phyloP scores from a whole-genome alignment of 2,888 invertebrate genomes.

The Cataglyphis altisquamis region DNA sequence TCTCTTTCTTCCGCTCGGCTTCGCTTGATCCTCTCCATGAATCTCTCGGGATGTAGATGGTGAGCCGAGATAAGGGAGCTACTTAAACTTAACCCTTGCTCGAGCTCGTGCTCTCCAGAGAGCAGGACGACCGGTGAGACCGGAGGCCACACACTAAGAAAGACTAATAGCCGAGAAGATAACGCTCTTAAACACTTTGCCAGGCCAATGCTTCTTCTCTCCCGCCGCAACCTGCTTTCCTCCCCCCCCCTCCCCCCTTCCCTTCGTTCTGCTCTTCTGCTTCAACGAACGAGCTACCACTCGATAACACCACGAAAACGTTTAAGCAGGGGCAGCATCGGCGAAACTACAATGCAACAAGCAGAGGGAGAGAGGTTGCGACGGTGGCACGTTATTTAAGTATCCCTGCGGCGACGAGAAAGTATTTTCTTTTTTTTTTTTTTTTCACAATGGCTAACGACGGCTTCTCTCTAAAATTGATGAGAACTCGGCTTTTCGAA shows the following conservation, averaged over 20 bases:
- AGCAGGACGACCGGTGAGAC: conserved; percentile 80
- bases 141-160: conserved; percentile 85
- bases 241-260: not conserved
- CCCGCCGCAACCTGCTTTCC: conserved; percentile 77
- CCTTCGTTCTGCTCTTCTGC: conserved; percentile 10
- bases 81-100: conserved; percentile 85
- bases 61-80: conserved; percentile 83
- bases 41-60: conserved; percentile 81
- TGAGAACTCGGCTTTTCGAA: not conserved
- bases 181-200: conserved; percentile 86
- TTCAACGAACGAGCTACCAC: conserved; percentile 49
- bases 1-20: not conserved
- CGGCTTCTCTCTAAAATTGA: not conserved
- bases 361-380: conserved; percentile 4
- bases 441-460: not conserved
- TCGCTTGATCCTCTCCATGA: conserved; percentile 62
- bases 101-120: conserved; percentile 74
- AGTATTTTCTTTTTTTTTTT: not conserved
- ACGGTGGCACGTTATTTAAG: not conserved
- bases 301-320: conserved; percentile 49
- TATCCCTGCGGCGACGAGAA: not conserved
- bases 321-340: conserved; percentile 38
- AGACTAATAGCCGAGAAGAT: conserved; percentile 86
- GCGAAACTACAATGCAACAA: conserved; percentile 4
- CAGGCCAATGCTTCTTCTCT: conserved; percentile 84